Evolutionary conservation across 2,888 invertebrate species (phyloP).

Genomic region (Liodrosophila aerea): DNA sequence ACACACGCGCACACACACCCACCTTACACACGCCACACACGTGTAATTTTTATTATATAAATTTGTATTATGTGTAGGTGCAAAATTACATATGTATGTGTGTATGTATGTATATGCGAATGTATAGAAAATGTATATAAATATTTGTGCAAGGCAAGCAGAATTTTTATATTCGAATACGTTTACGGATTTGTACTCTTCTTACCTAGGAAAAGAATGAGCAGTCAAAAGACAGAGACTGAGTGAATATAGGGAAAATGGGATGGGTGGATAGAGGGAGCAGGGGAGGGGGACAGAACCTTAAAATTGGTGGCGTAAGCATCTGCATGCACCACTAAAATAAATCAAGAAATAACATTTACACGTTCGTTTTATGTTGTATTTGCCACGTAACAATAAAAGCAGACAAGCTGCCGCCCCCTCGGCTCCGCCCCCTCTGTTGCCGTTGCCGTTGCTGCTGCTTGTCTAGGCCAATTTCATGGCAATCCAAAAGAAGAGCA

Average conservation of each 20-base stretch:
- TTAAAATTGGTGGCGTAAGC: conserved; percentile 70
- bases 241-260: neutral
- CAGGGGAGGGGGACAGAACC: conserved; percentile 21
- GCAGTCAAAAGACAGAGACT: conserved; percentile 5
- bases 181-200: conserved; percentile 35
- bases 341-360: conserved; percentile 77
- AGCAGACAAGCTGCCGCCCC: conserved; percentile 36
- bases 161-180: conserved; percentile 68
- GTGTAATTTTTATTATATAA: conserved; percentile 66
- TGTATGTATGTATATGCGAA: too few relatives aligned
- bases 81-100: conserved; percentile 29
- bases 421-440: neutral
- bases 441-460: too few relatives aligned
- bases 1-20: conserved; percentile 17
- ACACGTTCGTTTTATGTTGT: conserved; percentile 74
- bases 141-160: conserved; percentile 75
- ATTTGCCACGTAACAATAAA: conserved; percentile 76
- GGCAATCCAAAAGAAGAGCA: conserved; percentile 14
- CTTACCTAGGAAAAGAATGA: neutral
- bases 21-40: conserved; percentile 18
- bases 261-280: neutral
- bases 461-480: conserved; percentile 54
- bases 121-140: conserved; percentile 63
- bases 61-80: conserved; percentile 42
- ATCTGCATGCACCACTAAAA: conserved; percentile 75